Evolutionary conservation across 2,113 vertebrate genomes (phyloP).

Genomic region (Oncorhynchus gorbuscha): DNA sequence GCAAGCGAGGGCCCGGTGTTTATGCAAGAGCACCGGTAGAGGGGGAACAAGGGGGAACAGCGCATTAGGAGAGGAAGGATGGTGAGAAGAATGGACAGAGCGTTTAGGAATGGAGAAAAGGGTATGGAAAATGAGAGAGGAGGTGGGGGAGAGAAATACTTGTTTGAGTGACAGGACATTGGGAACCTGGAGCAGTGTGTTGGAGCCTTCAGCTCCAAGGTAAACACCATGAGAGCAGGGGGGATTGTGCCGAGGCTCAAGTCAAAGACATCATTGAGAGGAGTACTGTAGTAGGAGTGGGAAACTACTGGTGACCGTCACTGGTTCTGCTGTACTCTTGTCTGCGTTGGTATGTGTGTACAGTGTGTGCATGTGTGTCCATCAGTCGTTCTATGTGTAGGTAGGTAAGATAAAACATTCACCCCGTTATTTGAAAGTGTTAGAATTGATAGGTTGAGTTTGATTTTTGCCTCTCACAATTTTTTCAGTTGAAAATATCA

Average conservation of each 20-base stretch:
- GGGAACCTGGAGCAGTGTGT: slow-evolving; percentile 24
- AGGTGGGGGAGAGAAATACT: background rate
- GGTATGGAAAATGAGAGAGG: background rate
- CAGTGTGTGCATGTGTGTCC: background rate
- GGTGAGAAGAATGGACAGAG: slow-evolving; percentile 24
- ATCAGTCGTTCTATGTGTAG: background rate
- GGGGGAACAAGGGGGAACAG: slow-evolving; percentile 6
- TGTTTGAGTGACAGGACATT: slow-evolving; percentile 32
- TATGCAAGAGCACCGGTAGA: slow-evolving; percentile 30
- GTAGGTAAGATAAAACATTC: background rate
- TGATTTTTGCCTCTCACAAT: no score
- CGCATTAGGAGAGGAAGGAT: slow-evolving; percentile 1
- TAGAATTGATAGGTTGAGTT: no score
- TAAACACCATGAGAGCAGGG: slow-evolving; percentile 21
- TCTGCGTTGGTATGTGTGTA: background rate
- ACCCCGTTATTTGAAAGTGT: no score
- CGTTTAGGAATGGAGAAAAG: slow-evolving; percentile 5
- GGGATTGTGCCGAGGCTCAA: background rate
- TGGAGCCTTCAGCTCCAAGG: slow-evolving; percentile 31
- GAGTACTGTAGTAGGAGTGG: background rate
- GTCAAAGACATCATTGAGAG: slow-evolving; percentile 17
- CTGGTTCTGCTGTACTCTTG: background rate
- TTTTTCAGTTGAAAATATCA: no score
- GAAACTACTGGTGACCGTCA: background rate
- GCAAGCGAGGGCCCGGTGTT: slow-evolving; percentile 29